A percentile compares a stretch with the other conserved stretches of the same genome.
Conservation (phyloP, 2,888 invertebrate species). For the Rhabditoides inermis region DNA sequence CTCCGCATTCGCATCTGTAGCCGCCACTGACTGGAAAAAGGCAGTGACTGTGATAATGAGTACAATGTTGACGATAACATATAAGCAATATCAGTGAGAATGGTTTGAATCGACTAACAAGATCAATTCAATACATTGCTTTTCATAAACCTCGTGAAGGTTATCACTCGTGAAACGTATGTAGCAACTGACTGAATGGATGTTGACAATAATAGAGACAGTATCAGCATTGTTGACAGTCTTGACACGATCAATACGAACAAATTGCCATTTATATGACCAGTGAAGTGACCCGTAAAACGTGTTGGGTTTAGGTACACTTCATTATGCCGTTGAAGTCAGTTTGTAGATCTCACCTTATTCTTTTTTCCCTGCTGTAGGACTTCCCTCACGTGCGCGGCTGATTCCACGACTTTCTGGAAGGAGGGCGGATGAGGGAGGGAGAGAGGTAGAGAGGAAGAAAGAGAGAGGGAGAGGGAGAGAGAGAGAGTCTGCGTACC, state of each 20-base stretch:
- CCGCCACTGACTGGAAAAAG: slow-evolving; percentile 53
- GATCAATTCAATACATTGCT: neutral
- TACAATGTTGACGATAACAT: neutral
- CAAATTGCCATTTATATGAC: neutral
- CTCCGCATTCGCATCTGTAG: slow-evolving; percentile 58
- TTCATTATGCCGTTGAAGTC: too few relatives aligned
- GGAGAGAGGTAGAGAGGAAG: too few relatives aligned
- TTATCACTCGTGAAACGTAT: too few relatives aligned
- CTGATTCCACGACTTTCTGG: slow-evolving; percentile 18
- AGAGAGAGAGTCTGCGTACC: too few relatives aligned
- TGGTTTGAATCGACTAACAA: neutral
- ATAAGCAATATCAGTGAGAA: neutral
- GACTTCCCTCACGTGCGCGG: slow-evolving; percentile 20
- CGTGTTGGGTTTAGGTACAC: too few relatives aligned
- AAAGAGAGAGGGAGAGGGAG: too few relatives aligned
- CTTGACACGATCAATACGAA: neutral
- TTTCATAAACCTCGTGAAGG: neutral
- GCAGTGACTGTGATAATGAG: neutral
- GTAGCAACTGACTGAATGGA: too few relatives aligned
- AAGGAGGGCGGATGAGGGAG: too few relatives aligned
- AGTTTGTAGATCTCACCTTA: too few relatives aligned
- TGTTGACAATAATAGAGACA: neutral
- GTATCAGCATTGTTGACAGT: neutral
- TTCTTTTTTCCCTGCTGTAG: slow-evolving; percentile 23
- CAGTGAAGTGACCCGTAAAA: neutral